Evolutionary conservation across 1,140 invertebrate genomes (phyloP), one percentile per base, ranked within the genome.

Genomic region (Eriocheir sinensis): DNA sequence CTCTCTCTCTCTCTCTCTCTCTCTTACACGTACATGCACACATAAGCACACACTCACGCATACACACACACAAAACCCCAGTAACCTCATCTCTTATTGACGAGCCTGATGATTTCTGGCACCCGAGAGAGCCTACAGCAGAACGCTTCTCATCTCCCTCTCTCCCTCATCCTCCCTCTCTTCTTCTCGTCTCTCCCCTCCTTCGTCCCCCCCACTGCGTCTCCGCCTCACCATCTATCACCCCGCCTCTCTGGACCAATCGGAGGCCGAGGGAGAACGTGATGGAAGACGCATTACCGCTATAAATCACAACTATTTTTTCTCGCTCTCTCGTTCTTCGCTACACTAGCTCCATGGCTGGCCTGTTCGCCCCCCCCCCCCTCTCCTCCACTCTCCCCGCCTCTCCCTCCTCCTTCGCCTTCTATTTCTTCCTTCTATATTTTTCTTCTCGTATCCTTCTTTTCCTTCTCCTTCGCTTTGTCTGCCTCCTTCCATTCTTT

Each of bases 231-330:
- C 81, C 92, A 93, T 93, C 92, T 53, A 93, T 93, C 92, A 93
- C 92, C 81, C 81, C 80, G 32, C 32, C 30, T 81, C 81, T 93
- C 79, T 93, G 92, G 92, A 93, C 92, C 92, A 93, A 93, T 93
- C 92, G 53, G 81, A 83, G 36, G 92, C 92, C n/a, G 80, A 93
- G 92, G 60, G 81, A 41, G 81, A 88, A 48, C n/a, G 81, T 93
- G 92, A 93, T 93, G 81, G 92, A 93, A 93, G 92, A 93, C 83
- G 79, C 83, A 93, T 93, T 93, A 93, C 92, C 41, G 9, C 80
- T 17, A 86, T 93, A 93, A 93, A 93, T 93, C 92, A 93, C 92
- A 93, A 93, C 27, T 48, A 40, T 86, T 86, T 86, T 86, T 86
- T 38, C 32, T 91, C 90, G 36, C 60, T 91, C 40, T 86, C 34